Evolutionary conservation across 2,888 invertebrate genomes (phyloP), one percentile per base, ranked within the genome.

Genomic region (Drosophila austrosaltans): DNA sequence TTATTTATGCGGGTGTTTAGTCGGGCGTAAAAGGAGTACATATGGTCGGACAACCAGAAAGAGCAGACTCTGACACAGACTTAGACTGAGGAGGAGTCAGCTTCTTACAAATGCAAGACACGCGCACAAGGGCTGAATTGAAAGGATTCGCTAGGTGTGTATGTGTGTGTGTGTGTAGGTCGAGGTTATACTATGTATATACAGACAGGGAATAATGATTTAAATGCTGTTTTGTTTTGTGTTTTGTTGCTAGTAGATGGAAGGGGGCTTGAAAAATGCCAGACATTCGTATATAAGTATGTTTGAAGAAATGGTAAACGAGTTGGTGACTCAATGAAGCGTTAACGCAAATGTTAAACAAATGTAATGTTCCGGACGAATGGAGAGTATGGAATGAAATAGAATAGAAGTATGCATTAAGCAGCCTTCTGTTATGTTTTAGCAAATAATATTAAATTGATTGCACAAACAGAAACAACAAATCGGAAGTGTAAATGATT

Each of bases 331-430:
- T 77, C 90, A 90, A 82, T 89, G 86, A 79, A 79, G 88, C 89
- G 83, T 81, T 88, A 89, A 83, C 78, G 73, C 73, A 86, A 90
- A 90, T 89, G 87, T 86, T 89, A 90, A 89, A 89, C 89, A 89
- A 89, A 90, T 89, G 83, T 89, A 89, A 81, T 88, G 89, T 89
- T 90, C 89, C 88, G 89, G 86, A 79, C 83, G 88, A 90, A 77
- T 81, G 83, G 76, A 74, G 72, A 73, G 78, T 76, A 74, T 82
- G 75, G 22, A 48, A 48, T 48, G 48, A 5, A 25, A 48, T 48
- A 25, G 48, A 48, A 25, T 22, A 76, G 75, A 73, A 73, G 78
- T 76, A 74, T 85, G 75, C 76, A 81, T 82, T 75, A 81, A 72
- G 56, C 42, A 57, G 53, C 39, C 32, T 48, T 44, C 61, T 76